Evolutionary conservation across 64 coral and sea anemone genomes (phyloP), one percentile per base, ranked within the genome.

Genomic region (Montipora capricornis): DNA sequence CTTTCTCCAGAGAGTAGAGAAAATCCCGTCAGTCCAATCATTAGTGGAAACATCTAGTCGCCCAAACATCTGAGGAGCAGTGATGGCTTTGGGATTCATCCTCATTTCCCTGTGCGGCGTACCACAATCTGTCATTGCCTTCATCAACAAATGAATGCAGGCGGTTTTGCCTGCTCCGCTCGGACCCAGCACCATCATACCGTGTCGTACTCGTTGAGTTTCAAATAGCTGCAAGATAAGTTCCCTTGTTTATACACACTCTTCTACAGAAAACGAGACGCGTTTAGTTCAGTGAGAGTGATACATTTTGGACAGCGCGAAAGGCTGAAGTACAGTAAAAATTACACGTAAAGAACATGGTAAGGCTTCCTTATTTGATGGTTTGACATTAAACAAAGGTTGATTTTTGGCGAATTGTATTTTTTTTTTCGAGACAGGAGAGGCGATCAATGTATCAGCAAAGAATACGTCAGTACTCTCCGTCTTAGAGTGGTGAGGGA

Each of bases 11-110:
- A 98, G 89, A 4, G 97, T 98, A 17, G 97, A 98, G 89, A 98
- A 98, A 9, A 98, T 98, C 4, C 97, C 97, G 47, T 98, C 97
- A 12, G 97, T 98, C 97, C 97, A 98, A 46, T 98, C 97, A 89
- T 98, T 98, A 15, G 97, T 98, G 8, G 97, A 91, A 17, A 95
- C 97, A 52, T 98, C 97, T 3, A 98, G 50, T 20, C 97, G 87
- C 3, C 97, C 97, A 74, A 98, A 98, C 97, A 98, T 98, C 92
- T 98, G 97, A 37, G 97, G 97, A 14, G 97, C 97, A 7, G 97
- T 98, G 82, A 98, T 98, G n/a, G 97, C 97, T 75, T 96, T 98
- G 6, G 97, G 97, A 88, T 98, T 98, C 97, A 98, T 98, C 75
- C 97, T 94, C 97, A 98, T 98, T 85, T 98, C 97, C 13, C 94